Base-by-base conservation (phyloP, 1,140 invertebrate genomes). In the Drosophila nikananu region DNA sequence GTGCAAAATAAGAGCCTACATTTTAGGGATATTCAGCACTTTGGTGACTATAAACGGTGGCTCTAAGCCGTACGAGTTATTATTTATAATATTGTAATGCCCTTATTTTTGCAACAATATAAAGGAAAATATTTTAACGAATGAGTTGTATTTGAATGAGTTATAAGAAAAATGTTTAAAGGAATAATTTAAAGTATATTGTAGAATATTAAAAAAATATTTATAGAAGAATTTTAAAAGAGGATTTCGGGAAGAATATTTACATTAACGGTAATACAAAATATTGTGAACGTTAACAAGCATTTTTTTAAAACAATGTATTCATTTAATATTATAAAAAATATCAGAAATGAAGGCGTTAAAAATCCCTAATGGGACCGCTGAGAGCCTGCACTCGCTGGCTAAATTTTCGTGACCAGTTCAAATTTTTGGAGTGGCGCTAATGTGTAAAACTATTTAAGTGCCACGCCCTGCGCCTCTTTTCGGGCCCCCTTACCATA, bases 361-460 rank as follows among this genome's bases (percentile, higher is more conserved):
- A 13, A n/a, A 27, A 19, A 37, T n/a, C 1, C 3, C 6, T 5
- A 0, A 0, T 25, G 39, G 30, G 13, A 49, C 37, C 19, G 19
- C 13, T 17, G 7, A 55, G 19, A 21, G 42, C 9, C 8, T 17
- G 5, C 27, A 7, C 27, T 30, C 27, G 27, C n/a, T 32, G 52
- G 15, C 9, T 17, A 23, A 5, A 21, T 49, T 73, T 51, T 46
- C 15, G 49, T 63, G 72, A 35, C 27, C 51, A 64, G 49, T 49
- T 57, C 70, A 54, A 74, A 66, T 75, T 76, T 70, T 76, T 71
- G 59, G 35, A 55, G 61, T 62, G 64, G 64, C 73, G 63, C 46
- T 74, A 81, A 70, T 90, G 86, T 68, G 52, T 51, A 70, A 77
- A 83, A 66, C 77, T 89, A 77, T 87, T 87, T 80, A 63, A 81